Evolutionary conservation across 2,113 vertebrate species (phyloP).

Genomic region (Hemibates koningsi): DNA sequence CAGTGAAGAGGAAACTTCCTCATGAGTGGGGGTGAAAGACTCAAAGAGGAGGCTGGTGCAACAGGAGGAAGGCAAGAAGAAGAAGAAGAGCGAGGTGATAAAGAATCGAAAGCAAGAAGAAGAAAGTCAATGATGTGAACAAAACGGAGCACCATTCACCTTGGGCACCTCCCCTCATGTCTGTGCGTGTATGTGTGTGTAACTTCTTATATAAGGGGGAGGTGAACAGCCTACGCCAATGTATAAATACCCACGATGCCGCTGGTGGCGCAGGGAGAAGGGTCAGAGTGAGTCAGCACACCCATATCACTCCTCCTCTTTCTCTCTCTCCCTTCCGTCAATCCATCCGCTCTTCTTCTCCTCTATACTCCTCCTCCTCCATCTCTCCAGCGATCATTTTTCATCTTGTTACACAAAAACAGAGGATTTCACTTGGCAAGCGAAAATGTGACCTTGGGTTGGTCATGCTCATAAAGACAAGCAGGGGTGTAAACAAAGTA

Average conservation of each 20-base stretch:
- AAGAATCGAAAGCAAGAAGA: not conserved
- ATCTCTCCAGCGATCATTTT: not conserved
- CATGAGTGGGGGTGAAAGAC: constrained; percentile 24
- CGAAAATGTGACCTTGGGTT: constrained; percentile 1
- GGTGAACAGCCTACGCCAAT: constrained; percentile 58
- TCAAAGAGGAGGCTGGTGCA: constrained; percentile 12
- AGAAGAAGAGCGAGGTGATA: not conserved
- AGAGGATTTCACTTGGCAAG: constrained; percentile 40
- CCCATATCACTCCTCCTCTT: constrained; percentile 60
- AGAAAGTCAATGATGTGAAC: constrained; percentile 54
- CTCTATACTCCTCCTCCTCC: constrained; percentile 29
- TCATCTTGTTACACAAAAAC: constrained; percentile 1
- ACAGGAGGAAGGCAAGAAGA: constrained; percentile 1
- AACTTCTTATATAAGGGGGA: constrained; percentile 64
- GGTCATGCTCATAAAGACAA: not conserved
- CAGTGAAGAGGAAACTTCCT: constrained; percentile 3
- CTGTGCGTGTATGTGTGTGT: constrained; percentile 23
- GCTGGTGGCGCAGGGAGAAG: constrained; percentile 59
- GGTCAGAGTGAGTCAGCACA: constrained; percentile 68
- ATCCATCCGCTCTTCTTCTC: constrained; percentile 32
- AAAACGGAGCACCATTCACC: constrained; percentile 43
- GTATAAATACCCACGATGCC: constrained; percentile 67
- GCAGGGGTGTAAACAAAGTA: constrained; percentile 9
- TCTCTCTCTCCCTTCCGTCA: constrained; percentile 42
- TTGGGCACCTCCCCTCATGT: constrained; percentile 26